A percentile compares a stretch with the other conserved stretches of the same genome.
phyloP scores from a whole-genome alignment of 2,113 vertebrate species.

The Benitochromis conjunctus region DNA sequence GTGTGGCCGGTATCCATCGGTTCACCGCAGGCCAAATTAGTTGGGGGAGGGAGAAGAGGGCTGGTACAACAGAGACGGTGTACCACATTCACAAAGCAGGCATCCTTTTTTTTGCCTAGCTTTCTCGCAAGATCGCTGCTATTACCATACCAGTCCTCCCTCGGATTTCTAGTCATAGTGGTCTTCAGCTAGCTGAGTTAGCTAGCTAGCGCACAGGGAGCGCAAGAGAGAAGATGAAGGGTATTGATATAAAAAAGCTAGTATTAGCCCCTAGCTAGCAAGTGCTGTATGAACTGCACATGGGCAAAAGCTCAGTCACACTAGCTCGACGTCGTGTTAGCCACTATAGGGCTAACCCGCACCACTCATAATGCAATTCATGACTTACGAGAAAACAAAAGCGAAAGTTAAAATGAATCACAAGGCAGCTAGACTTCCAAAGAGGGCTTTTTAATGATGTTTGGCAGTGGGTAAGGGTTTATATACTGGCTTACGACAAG shows the following conservation, averaged over 20 bases:
- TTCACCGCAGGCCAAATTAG: constrained; percentile 41
- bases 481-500: background rate
- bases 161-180: background rate
- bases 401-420: constrained; percentile 28
- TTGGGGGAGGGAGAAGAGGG: constrained; percentile 9
- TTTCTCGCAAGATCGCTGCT: background rate
- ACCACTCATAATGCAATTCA: background rate
- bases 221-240: background rate
- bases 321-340: background rate
- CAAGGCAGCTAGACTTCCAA: background rate
- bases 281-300: background rate
- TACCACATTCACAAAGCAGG: background rate
- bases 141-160: background rate
- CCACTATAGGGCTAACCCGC: background rate
- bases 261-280: constrained; percentile 49
- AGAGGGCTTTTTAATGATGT: background rate
- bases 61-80: background rate
- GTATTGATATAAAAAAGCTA: constrained; percentile 30
- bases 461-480: background rate
- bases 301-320: background rate
- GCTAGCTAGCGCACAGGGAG: constrained; percentile 28
- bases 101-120: background rate
- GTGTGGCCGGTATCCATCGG: constrained; percentile 19
- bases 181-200: constrained; percentile 16
- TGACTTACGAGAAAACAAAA: constrained; percentile 31